Percentiles rank a stretch among this genome's conserved stretches.
Evolutionary conservation across 2,888 invertebrate species (phyloP).

Genomic region (Aproaerema taeniolella): DNA sequence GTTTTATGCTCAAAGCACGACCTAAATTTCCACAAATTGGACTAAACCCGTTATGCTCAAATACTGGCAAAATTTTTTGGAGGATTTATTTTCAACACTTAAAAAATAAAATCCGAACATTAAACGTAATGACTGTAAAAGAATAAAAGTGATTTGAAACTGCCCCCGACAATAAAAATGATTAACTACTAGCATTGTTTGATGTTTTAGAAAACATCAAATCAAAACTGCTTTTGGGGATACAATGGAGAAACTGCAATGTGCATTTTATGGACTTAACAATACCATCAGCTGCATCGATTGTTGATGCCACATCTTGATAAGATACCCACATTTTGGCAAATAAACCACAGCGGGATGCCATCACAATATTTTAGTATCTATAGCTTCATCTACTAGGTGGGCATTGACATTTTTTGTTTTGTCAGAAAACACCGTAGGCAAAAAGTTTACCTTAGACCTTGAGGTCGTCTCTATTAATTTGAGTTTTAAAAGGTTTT

Average conservation of each 20-base stretch:
- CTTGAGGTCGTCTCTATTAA: neutral
- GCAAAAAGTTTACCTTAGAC: neutral
- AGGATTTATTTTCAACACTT: too few relatives aligned
- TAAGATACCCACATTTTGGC: conserved; percentile 74
- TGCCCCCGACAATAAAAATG: conserved; percentile 32
- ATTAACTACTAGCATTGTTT: conserved; percentile 25
- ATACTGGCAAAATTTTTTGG: too few relatives aligned
- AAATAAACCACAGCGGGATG: conserved; percentile 69
- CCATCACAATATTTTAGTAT: conserved; percentile 75
- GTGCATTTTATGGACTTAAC: conserved; percentile 45
- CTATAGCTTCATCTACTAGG: conserved; percentile 56
- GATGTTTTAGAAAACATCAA: conserved; percentile 14
- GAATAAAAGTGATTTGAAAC: neutral
- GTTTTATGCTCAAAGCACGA: neutral
- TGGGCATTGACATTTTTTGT: conserved; percentile 29
- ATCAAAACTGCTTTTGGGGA: conserved; percentile 17
- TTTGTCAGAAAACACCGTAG: neutral
- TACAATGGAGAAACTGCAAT: conserved; percentile 34
- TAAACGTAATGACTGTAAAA: conserved; percentile 23
- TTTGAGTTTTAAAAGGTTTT: too few relatives aligned
- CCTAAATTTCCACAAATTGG: neutral
- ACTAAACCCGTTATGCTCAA: too few relatives aligned
- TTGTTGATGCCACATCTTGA: conserved; percentile 56
- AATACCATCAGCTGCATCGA: conserved; percentile 58
- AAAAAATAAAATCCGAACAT: conserved; percentile 14